Evolutionary conservation across 2,888 invertebrate genomes (phyloP).

Genomic region (Coecobrya sp.): DNA sequence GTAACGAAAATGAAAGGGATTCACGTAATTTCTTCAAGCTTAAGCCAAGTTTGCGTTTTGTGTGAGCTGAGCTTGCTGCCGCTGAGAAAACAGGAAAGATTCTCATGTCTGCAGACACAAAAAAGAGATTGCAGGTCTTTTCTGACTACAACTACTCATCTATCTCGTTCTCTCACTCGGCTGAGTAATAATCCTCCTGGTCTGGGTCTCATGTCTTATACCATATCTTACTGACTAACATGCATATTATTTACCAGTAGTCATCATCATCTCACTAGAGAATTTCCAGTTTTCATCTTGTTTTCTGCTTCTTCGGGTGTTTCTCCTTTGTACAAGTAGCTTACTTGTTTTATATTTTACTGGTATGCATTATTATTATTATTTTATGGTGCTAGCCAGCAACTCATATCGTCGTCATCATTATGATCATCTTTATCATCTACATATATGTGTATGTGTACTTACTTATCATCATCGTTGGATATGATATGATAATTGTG

Average conservation of each 20-base stretch:
- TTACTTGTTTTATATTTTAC: not conserved
- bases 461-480: conserved; percentile 69
- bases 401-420: conserved; percentile 72
- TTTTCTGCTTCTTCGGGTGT: conserved; percentile 23
- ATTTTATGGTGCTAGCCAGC: conserved; percentile 2
- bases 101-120: not conserved
- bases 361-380: not conserved
- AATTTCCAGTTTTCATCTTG: conserved; percentile 76
- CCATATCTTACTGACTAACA: not conserved
- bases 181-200: conserved; percentile 41
- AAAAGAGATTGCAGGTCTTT: conserved; percentile 9
- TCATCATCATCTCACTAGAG: conserved; percentile 31
- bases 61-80: not conserved
- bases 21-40: conserved; percentile 28
- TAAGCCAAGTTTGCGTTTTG: not conserved
- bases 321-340: conserved; percentile 2
- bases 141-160: not conserved
- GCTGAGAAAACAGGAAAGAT: conserved; percentile 20
- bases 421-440: conserved; percentile 34
- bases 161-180: not conserved
- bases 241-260: conserved; percentile 59
- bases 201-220: conserved; percentile 35
- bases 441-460: not conserved
- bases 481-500: conserved; percentile 85
- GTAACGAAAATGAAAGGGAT: conserved; percentile 75